A percentile compares a stretch with the other conserved stretches of the same genome.
Evolutionary conservation across 2,113 vertebrate species (phyloP).

Genomic region (Ochotona curzoniae): DNA sequence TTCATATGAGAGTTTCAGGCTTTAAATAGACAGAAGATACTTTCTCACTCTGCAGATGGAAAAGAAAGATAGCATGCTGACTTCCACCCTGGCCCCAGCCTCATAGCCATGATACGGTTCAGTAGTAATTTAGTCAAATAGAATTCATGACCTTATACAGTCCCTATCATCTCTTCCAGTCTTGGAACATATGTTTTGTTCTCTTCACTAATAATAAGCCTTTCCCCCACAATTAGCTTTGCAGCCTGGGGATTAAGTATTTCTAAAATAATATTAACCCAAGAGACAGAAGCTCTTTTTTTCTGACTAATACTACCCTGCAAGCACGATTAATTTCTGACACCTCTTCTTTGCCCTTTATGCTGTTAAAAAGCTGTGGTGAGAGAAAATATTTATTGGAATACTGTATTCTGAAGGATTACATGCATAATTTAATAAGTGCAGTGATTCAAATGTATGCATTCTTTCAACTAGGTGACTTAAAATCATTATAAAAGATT

Average conservation of each 20-base stretch:
- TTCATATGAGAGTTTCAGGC: conserved; percentile 5
- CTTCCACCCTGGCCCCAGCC: conserved; percentile 52
- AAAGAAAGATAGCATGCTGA: conserved; percentile 43
- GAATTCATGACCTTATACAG: conserved; percentile 69
- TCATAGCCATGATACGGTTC: background rate
- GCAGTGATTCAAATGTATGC: background rate
- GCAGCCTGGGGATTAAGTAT: conserved; percentile 64
- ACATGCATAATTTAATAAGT: conserved; percentile 46
- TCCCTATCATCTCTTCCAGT: conserved; percentile 40
- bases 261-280: conserved; percentile 75
- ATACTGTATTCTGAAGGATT: conserved; percentile 37
- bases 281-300: conserved; percentile 55
- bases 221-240: conserved; percentile 74
- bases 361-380: conserved; percentile 12
- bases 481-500: conserved; percentile 21
- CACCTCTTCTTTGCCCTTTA: background rate
- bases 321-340: conserved; percentile 49
- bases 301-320: background rate
- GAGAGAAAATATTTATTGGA: conserved; percentile 59
- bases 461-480: conserved; percentile 31
- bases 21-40: conserved; percentile 41
- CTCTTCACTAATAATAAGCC: conserved; percentile 62
- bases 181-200: conserved; percentile 70
- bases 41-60: conserved; percentile 10
- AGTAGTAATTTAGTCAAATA: conserved; percentile 69